Evolutionary conservation across 2,888 invertebrate genomes (phyloP).

Genomic region (Calliopum simillimum): DNA sequence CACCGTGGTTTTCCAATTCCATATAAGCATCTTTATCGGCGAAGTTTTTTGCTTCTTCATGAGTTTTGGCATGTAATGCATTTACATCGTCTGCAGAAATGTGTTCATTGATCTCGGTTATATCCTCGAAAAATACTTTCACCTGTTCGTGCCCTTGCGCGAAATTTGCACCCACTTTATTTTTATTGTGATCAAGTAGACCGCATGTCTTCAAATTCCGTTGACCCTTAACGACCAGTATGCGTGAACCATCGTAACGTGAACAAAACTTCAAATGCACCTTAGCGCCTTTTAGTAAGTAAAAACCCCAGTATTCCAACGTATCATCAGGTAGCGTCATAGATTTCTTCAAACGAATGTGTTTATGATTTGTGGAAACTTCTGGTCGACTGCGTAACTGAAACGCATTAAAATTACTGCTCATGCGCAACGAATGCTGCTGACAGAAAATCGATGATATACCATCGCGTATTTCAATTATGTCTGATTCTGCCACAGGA

Average conservation of each 20-base stretch:
- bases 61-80: neutral
- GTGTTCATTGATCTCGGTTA: constrained; percentile 67
- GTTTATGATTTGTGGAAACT: constrained; percentile 77
- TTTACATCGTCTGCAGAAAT: constrained; percentile 42
- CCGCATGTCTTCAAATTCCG: constrained; percentile 83
- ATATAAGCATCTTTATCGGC: constrained; percentile 42
- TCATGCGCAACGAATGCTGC: constrained; percentile 83
- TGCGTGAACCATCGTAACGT: constrained; percentile 80
- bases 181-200: constrained; percentile 76
- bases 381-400: constrained; percentile 79
- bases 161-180: constrained; percentile 73
- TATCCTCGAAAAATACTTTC: constrained; percentile 72
- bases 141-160: constrained; percentile 66
- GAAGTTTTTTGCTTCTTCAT: neutral
- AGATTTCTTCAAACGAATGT: constrained; percentile 82
- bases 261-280: constrained; percentile 85
- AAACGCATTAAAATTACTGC: constrained; percentile 77
- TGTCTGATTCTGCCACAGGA: constrained; percentile 85
- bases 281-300: constrained; percentile 80
- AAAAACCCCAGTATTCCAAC: constrained; percentile 90
- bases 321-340: constrained; percentile 88
- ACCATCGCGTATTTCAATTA: constrained; percentile 84
- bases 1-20: constrained; percentile 63
- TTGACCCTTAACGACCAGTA: constrained; percentile 85
- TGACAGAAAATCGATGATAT: constrained; percentile 86